phyloP scores from a whole-genome alignment of 2,797 vertebrate genomes.

The Pempheris klunzingeri region DNA sequence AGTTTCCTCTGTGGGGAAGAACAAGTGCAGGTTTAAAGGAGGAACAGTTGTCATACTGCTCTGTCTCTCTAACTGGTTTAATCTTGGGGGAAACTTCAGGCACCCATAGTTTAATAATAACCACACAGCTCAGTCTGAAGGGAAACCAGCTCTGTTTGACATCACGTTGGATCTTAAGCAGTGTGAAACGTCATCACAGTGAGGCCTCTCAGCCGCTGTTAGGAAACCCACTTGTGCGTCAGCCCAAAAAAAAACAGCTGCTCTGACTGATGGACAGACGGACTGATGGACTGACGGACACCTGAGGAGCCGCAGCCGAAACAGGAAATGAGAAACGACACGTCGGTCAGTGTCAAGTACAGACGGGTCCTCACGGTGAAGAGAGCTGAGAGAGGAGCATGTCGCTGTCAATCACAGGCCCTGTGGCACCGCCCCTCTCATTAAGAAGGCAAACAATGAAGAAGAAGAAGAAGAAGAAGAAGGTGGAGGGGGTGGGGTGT shows the following conservation, averaged over 20 bases:
- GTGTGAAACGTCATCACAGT: background rate
- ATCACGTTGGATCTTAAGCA: background rate
- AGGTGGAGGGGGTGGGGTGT: too few species aligned
- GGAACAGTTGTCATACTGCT: too few species aligned
- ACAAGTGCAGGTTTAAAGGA: too few species aligned
- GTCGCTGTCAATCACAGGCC: conserved; percentile 91
- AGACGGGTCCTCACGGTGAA: conserved; percentile 23
- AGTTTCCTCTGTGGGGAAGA: background rate
- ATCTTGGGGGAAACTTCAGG: background rate
- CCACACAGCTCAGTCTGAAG: background rate
- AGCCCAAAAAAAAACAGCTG: background rate
- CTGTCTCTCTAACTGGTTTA: too few species aligned
- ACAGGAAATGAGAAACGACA: conserved; percentile 46
- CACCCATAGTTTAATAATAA: background rate
- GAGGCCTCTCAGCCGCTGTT: background rate
- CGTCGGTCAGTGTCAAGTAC: conserved; percentile 28
- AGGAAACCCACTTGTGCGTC: conserved; percentile 1
- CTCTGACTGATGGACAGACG: conserved; percentile 7
- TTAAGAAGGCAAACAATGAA: conserved; percentile 96
- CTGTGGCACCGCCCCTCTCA: conserved; percentile 92
- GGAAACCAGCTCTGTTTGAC: background rate
- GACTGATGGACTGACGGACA: conserved; percentile 18
- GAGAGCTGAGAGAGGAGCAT: conserved; percentile 60
- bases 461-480: conserved; percentile 67
- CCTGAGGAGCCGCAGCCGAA: conserved; percentile 16